Conservation (phyloP, 2,113 vertebrate genomes). For the Nyctereutes procyonoides region DNA sequence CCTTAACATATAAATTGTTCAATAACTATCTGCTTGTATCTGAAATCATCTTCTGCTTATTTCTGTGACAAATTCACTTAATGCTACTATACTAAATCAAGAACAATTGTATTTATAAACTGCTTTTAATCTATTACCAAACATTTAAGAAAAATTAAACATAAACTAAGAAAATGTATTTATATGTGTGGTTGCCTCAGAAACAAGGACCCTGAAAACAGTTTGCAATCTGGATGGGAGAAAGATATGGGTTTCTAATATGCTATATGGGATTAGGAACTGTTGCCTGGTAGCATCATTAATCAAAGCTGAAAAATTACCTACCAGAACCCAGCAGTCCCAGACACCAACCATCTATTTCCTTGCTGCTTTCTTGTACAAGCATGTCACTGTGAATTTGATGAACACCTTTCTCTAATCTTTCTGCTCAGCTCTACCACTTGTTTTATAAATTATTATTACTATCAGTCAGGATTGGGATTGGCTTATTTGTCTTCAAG, state of each 20-base stretch:
- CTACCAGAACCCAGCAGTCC: not conserved
- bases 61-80: not conserved
- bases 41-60: not conserved
- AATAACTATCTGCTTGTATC: not conserved
- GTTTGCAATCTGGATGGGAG: not conserved
- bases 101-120: not conserved
- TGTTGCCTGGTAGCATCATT: not conserved
- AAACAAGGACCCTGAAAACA: not conserved
- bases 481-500: slow-evolving; percentile 58
- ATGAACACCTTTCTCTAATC: slow-evolving; percentile 62
- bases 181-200: not conserved
- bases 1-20: not conserved
- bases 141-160: slow-evolving; percentile 52
- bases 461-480: not conserved
- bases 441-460: slow-evolving; percentile 61
- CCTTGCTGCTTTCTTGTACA: slow-evolving; percentile 30
- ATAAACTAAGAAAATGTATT: not conserved
- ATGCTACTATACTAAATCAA: not conserved
- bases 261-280: not conserved
- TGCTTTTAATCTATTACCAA: slow-evolving; percentile 1
- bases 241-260: slow-evolving; percentile 13
- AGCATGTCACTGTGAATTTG: slow-evolving; percentile 35
- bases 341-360: slow-evolving; percentile 19
- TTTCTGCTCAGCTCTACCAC: slow-evolving; percentile 23
- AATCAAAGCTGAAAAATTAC: slow-evolving; percentile 58